A percentile compares a stretch with the other conserved stretches of the same genome.
phyloP scores from a whole-genome alignment of 2,888 invertebrate genomes.

The Harpalus rufipes region DNA sequence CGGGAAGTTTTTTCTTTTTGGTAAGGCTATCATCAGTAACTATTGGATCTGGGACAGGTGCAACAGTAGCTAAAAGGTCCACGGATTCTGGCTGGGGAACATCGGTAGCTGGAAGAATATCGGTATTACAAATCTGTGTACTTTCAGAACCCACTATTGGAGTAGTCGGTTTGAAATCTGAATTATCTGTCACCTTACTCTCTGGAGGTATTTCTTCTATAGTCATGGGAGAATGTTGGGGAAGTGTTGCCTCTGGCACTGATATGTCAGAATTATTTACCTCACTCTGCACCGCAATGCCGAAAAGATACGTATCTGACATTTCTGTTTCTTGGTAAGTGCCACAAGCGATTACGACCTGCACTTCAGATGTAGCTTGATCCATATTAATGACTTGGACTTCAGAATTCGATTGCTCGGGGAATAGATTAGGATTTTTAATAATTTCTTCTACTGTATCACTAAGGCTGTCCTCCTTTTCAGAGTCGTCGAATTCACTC shows the following conservation, averaged over 20 bases:
- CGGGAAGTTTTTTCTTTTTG: not conserved
- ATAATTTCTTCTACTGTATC: slow-evolving; percentile 60
- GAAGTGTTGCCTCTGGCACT: not conserved
- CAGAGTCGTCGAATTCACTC: slow-evolving; percentile 59
- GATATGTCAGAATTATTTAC: slow-evolving; percentile 21
- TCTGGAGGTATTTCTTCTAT: slow-evolving; percentile 28
- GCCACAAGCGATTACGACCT: slow-evolving; percentile 33
- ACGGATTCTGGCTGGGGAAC: slow-evolving; percentile 9
- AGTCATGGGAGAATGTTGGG: not conserved
- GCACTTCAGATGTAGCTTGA: slow-evolving; percentile 56
- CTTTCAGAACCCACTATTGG: slow-evolving; percentile 27
- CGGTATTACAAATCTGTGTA: slow-evolving; percentile 11
- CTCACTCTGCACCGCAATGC: slow-evolving; percentile 34
- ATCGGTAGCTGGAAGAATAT: slow-evolving; percentile 17
- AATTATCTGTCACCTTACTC: slow-evolving; percentile 12
- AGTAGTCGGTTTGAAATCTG: slow-evolving; percentile 13
- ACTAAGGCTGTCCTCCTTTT: slow-evolving; percentile 51
- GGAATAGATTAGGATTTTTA: slow-evolving; percentile 49
- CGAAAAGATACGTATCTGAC: slow-evolving; percentile 28
- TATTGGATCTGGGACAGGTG: not conserved
- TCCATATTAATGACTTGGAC: slow-evolving; percentile 44
- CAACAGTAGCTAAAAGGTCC: slow-evolving; percentile 38
- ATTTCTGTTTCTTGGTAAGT: slow-evolving; percentile 42
- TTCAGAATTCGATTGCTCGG: slow-evolving; percentile 34
- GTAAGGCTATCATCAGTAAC: not conserved